Evolutionary conservation across 2,888 invertebrate genomes (phyloP), one percentile per base, ranked within the genome.

Genomic region (Diaperis boleti): DNA sequence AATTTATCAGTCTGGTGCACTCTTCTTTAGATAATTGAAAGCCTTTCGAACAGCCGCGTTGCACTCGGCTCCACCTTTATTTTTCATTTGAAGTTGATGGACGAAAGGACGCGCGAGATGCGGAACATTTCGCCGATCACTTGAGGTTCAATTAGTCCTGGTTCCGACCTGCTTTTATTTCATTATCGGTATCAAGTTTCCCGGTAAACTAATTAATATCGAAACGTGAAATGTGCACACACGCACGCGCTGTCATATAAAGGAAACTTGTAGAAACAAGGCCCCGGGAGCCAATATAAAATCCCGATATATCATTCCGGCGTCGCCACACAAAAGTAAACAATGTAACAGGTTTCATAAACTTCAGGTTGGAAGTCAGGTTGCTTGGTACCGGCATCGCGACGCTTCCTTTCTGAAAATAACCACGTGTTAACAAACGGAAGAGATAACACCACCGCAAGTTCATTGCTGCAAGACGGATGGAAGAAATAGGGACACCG

Each of bases 271-370:
- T 54, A 54, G 47, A 56, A 55, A 44, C 33, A 64, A 56, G 26
- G 44, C 55, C 59, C 18, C 44, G 31, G 39, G 55, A 59, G 42
- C 52, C 55, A 50, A 61, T 64, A 61, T 56, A 56, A 61, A 55
- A 64, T 64, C 61, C 61, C 57, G 45, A 52, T 64, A 60, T 61
- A 64, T 60, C 56, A 61, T 61, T 56, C 60, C 31, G 50, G 37
- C 42, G 49, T 35, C 60, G 52, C 37, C 56, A 39, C 50, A 26
- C 56, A 45, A 61, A 64, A 61, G 64, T 64, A 64, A 64, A 64
- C 64, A 64, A 61, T 22, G 61, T 57, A 64, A 64, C 64, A 64
- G 64, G 64, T 64, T 64, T 64, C 52, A 61, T 57, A 61, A 56
- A 57, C 56, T 57, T 29, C 39, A 61, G 50, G 50, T 61, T 54